A percentile compares a stretch with the other conserved stretches of the same genome.
These are phyloP conservation scores for Squalus acanthias DNA, from an alignment of 2,797 vertebrate species.

Conservation along the genomic window DNA sequence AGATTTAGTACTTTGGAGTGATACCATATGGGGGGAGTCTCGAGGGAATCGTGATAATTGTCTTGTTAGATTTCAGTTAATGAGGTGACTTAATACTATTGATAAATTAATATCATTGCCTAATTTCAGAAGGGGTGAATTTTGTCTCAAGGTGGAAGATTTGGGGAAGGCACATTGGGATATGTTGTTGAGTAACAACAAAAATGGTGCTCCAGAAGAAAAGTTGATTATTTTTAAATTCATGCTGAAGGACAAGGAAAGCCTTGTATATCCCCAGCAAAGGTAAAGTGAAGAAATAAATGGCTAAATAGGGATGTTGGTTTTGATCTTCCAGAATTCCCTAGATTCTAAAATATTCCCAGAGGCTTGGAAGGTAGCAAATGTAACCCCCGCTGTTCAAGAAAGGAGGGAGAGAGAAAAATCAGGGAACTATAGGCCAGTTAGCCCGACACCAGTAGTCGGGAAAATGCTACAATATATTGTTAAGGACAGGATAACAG, in stretches of 20 bases:
- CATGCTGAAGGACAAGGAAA: background rate
- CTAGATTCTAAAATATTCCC: too few relatives aligned
- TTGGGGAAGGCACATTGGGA: background rate
- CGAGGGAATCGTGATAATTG: background rate
- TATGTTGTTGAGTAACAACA: background rate
- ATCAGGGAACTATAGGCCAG: too few relatives aligned
- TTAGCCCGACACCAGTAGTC: too few relatives aligned
- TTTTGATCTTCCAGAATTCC: too few relatives aligned
- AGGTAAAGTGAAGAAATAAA: background rate
- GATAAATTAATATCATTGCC: background rate
- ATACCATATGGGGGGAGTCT: background rate
- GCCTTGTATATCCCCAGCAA: background rate
- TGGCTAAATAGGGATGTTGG: background rate
- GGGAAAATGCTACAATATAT: too few relatives aligned
- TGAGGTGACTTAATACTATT: background rate
- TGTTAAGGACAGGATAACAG: too few relatives aligned
- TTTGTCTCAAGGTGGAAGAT: background rate
- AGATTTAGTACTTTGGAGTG: conserved; percentile 20
- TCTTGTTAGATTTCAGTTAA: background rate
- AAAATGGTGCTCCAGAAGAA: background rate
- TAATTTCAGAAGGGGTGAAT: background rate
- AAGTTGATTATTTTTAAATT: background rate
- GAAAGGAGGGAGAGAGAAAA: too few relatives aligned
- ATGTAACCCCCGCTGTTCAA: too few relatives aligned
- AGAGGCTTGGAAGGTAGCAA: too few relatives aligned